A percentile compares a stretch with the other conserved stretches of the same genome.
These are phyloP conservation scores for Cebidichthys violaceus DNA, from an alignment of 2,113 vertebrate species.

Conservation along the genomic window DNA sequence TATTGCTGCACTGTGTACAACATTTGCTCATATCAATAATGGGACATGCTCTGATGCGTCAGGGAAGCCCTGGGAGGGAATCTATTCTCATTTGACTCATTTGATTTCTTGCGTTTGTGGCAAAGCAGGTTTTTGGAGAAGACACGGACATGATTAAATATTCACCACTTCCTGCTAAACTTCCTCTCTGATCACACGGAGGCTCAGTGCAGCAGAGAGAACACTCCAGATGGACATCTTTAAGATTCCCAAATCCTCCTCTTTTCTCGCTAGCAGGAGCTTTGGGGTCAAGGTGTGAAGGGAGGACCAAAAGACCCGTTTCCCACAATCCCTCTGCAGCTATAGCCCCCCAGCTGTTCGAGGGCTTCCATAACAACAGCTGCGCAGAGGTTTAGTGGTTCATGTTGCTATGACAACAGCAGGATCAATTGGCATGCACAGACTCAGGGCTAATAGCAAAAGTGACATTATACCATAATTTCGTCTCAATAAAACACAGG, in stretches of 20 bases:
- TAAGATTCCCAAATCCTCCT: slow-evolving; percentile 65
- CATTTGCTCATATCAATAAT: slow-evolving; percentile 72
- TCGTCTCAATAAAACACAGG: slow-evolving; percentile 78
- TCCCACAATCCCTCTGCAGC: slow-evolving; percentile 83
- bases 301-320: slow-evolving; percentile 76
- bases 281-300: slow-evolving; percentile 78
- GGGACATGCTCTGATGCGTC: slow-evolving; percentile 63
- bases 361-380: slow-evolving; percentile 86
- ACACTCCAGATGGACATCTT: slow-evolving; percentile 71
- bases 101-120: slow-evolving; percentile 48
- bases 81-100: slow-evolving; percentile 64
- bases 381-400: slow-evolving; percentile 84
- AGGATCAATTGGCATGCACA: slow-evolving; percentile 82
- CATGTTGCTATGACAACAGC: slow-evolving; percentile 86
- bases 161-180: slow-evolving; percentile 57
- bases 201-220: slow-evolving; percentile 7
- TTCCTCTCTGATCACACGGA: slow-evolving; percentile 47
- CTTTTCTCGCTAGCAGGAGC: slow-evolving; percentile 46
- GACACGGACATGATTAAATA: slow-evolving; percentile 54
- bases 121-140: slow-evolving; percentile 56
- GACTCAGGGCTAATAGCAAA: slow-evolving; percentile 82
- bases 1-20: slow-evolving; percentile 68
- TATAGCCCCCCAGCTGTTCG: slow-evolving; percentile 85
- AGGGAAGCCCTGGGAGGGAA: slow-evolving; percentile 64
- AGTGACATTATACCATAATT: slow-evolving; percentile 83